Evolutionary conservation across 2,797 vertebrate genomes (phyloP).

Genomic region (Threskiornis aethiopicus): DNA sequence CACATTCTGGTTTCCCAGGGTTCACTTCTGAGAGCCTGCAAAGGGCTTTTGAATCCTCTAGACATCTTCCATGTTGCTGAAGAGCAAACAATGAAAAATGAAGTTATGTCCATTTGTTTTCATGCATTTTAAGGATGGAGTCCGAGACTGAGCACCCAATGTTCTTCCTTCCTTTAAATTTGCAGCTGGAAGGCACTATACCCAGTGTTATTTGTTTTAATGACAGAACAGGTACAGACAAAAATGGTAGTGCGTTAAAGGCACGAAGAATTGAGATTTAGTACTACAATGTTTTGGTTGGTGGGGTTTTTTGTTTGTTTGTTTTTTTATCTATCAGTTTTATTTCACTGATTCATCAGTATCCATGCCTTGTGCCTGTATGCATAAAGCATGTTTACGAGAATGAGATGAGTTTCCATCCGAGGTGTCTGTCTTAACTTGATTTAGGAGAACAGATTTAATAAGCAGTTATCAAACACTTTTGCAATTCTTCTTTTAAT

Average conservation of each 20-base stretch:
- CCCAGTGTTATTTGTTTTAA: background rate
- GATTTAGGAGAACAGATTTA: slow-evolving; percentile 9
- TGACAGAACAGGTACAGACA: background rate
- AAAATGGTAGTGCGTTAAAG: background rate
- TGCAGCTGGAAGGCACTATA: background rate
- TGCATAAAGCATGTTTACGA: background rate
- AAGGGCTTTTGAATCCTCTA: background rate
- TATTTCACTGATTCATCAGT: background rate
- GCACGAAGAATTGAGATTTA: background rate
- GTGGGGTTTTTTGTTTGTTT: background rate
- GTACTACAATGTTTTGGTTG: background rate
- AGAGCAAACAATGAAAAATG: background rate
- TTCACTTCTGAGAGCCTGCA: accelerated
- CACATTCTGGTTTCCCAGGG: background rate
- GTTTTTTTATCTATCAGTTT: background rate
- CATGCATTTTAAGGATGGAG: background rate
- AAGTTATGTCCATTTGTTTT: background rate
- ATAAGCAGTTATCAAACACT: background rate
- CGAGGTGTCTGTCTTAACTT: background rate
- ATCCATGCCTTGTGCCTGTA: background rate
- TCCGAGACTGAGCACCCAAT: too few species aligned
- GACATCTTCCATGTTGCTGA: background rate
- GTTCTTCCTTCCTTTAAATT: background rate
- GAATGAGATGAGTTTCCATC: background rate
- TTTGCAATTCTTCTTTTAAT: background rate